Conservation (phyloP, 1,140 invertebrate genomes). For the Araneus ventricosus region DNA sequence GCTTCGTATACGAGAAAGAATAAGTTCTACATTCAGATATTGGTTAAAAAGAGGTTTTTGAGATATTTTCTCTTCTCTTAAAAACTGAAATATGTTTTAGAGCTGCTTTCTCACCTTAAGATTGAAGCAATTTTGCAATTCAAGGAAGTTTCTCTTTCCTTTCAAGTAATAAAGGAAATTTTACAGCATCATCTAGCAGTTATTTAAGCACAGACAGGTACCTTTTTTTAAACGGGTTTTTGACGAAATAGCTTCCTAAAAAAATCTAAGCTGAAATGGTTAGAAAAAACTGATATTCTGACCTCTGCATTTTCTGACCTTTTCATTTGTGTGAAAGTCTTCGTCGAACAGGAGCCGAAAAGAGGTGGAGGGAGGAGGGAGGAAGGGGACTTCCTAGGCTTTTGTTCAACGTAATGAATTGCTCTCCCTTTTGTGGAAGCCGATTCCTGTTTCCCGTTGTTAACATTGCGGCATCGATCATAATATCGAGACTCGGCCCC, state of each 20-base stretch:
- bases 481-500: not conserved
- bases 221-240: no score
- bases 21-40: no score
- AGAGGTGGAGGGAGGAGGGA: not conserved
- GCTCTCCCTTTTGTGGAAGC: not conserved
- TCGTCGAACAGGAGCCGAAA: not conserved
- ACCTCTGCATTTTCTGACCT: not conserved
- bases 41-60: no score
- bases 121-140: no score
- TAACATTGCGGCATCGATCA: not conserved
- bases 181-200: no score
- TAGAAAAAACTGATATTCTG: not conserved
- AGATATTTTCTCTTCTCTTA: no score
- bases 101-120: no score
- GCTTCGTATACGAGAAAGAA: no score
- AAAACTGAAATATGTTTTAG: no score
- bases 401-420: conserved; percentile 27
- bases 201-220: no score
- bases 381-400: not conserved
- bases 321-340: not conserved
- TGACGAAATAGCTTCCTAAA: not conserved
- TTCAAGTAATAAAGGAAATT: no score
- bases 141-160: no score
- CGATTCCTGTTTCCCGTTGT: conserved; percentile 27
- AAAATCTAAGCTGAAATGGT: not conserved